Evolutionary conservation across 1,140 invertebrate genomes (phyloP).

Genomic region (Heliothis virescens): DNA sequence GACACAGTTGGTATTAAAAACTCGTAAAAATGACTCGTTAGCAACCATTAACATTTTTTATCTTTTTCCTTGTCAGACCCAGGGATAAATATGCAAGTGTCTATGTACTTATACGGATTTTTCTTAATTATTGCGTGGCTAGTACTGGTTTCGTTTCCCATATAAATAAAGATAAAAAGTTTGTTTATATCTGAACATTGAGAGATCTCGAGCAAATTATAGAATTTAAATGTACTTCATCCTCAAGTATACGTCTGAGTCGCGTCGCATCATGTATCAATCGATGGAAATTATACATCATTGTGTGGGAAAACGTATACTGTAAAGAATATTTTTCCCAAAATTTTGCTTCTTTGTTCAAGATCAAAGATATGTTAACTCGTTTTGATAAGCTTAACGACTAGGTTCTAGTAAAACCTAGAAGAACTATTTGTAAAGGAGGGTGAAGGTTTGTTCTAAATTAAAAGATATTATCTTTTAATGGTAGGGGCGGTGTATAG

Average conservation of each 20-base stretch:
- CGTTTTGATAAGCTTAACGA: not conserved
- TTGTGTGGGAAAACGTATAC: not conserved
- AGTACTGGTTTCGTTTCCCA: constrained; percentile 5
- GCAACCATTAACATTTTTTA: constrained; percentile 16
- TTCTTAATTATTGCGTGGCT: constrained; percentile 5
- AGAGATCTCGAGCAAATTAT: constrained; percentile 5
- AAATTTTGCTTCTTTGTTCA: not conserved
- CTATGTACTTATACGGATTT: constrained; percentile 29
- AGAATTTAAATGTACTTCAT: not conserved
- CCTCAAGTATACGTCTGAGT: not conserved
- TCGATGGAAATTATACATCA: constrained; percentile 1
- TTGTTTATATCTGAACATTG: constrained; percentile 2
- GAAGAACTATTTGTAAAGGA: not conserved
- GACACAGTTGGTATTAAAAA: constrained; percentile 13
- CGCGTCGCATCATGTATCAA: not conserved
- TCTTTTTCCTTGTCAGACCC: constrained; percentile 11
- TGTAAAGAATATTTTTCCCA: not conserved
- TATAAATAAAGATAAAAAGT: constrained; percentile 4
- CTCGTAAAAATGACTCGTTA: constrained; percentile 32
- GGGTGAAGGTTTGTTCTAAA: constrained; percentile 26
- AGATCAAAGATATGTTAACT: not conserved
- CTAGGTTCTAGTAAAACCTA: not conserved
- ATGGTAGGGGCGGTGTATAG: constrained; percentile 42
- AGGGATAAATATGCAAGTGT: constrained; percentile 3
- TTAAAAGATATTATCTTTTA: constrained; percentile 61